Percentiles rank a stretch among this genome's conserved stretches.
phyloP scores from a whole-genome alignment of 2,113 vertebrate species.

The Gorsachius goisagi region DNA sequence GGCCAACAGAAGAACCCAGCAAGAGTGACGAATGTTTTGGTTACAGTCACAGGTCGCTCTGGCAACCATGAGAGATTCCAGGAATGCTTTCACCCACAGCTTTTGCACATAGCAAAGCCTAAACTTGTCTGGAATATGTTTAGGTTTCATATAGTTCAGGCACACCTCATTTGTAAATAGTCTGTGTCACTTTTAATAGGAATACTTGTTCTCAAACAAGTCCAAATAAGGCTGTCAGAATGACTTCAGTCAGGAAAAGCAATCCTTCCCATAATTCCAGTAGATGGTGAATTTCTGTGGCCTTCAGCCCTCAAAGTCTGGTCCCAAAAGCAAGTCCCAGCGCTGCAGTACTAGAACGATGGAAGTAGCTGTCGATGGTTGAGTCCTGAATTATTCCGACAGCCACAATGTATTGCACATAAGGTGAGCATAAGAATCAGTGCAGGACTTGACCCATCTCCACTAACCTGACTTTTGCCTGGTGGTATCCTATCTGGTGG shows the following conservation, averaged over 20 bases:
- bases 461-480: neutral
- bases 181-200: neutral
- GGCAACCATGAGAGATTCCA: neutral
- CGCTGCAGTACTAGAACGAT: fast-evolving
- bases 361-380: neutral
- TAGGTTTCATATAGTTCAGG: constrained; percentile 14
- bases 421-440: neutral
- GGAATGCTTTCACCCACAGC: neutral
- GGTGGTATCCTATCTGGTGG: neutral
- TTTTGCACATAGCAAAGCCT: neutral
- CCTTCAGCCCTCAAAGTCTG: neutral
- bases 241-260: neutral
- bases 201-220: neutral
- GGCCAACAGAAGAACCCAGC: neutral
- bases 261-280: neutral
- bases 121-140: constrained; percentile 29
- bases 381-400: neutral
- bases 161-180: constrained; percentile 28
- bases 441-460: neutral
- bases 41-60: neutral
- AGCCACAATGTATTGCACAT: fast-evolving
- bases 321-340: neutral
- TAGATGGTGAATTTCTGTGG: neutral
- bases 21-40: neutral
- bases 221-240: neutral